Evolutionary conservation across 2,888 invertebrate genomes (phyloP).

Genomic region (Criorhina ranunculi): DNA sequence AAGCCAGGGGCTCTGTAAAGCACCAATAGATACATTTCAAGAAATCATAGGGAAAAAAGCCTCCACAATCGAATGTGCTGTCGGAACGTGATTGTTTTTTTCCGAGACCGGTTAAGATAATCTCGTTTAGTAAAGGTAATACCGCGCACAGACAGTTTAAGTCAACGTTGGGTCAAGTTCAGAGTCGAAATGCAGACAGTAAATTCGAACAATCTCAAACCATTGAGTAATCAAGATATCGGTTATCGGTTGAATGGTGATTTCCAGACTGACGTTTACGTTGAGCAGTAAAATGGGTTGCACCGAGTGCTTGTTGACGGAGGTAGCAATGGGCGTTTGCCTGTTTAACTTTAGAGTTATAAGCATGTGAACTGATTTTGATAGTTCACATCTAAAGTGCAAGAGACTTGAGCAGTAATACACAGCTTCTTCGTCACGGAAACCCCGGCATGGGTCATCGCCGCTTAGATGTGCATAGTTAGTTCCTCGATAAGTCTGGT

Average conservation of each 20-base stretch:
- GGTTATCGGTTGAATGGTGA: slow-evolving; percentile 8
- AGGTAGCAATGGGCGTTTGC: background rate
- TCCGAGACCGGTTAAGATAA: slow-evolving; percentile 22
- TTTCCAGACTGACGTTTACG: background rate
- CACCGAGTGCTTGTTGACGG: background rate
- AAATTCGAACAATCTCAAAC: background rate
- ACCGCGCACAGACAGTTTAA: background rate
- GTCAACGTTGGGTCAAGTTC: slow-evolving; percentile 59
- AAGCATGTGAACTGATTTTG: background rate
- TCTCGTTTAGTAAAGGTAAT: background rate
- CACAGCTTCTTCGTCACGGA: too few species aligned
- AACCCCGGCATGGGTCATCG: too few species aligned
- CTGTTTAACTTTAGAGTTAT: background rate
- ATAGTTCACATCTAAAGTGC: background rate
- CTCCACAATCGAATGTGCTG: background rate
- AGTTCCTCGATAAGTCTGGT: too few species aligned
- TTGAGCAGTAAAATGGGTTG: background rate
- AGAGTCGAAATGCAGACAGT: slow-evolving; percentile 35
- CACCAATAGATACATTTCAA: background rate
- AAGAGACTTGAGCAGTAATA: too few species aligned
- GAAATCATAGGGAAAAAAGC: background rate
- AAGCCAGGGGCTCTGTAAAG: background rate
- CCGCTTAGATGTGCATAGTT: too few species aligned
- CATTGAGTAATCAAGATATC: slow-evolving; percentile 8
- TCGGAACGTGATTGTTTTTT: background rate